phyloP scores from a whole-genome alignment of 2,888 invertebrate species.

The Callimorpha dominula region DNA sequence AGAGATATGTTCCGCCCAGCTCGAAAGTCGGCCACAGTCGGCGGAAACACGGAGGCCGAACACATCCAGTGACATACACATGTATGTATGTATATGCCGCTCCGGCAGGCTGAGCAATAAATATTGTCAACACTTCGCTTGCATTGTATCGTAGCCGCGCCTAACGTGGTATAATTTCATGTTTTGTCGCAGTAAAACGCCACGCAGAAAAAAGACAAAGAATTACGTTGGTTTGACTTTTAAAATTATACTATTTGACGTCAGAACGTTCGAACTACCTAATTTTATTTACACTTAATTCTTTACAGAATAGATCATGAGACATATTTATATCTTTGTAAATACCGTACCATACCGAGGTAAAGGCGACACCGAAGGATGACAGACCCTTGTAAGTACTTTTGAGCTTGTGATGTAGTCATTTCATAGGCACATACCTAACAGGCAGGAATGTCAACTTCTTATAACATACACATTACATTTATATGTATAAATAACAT shows the following conservation, averaged over 20 bases:
- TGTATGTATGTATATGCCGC: conserved; percentile 25
- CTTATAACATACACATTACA: background rate
- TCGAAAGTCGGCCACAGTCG: conserved; percentile 72
- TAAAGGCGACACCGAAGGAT: background rate
- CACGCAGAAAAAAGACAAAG: background rate
- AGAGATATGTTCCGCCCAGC: conserved; percentile 69
- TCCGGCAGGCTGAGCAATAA: conserved; percentile 36
- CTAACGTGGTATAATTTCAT: conserved; percentile 23
- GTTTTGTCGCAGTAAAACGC: conserved; percentile 29
- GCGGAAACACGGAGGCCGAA: conserved; percentile 64
- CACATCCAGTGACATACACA: conserved; percentile 40
- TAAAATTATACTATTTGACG: background rate
- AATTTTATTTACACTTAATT: too few relatives aligned
- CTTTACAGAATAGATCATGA: background rate
- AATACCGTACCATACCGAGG: background rate
- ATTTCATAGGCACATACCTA: background rate
- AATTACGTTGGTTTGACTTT: background rate
- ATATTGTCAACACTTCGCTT: conserved; percentile 43
- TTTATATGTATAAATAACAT: background rate
- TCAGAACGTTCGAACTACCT: background rate
- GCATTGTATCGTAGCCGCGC: conserved; percentile 17
- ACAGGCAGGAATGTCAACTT: background rate
- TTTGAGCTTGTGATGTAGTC: background rate
- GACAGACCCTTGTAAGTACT: background rate
- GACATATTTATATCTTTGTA: background rate